Percentiles rank a stretch among this genome's conserved stretches.
phyloP scores from a whole-genome alignment of 1,140 invertebrate genomes.

The Microvelia longipes region DNA sequence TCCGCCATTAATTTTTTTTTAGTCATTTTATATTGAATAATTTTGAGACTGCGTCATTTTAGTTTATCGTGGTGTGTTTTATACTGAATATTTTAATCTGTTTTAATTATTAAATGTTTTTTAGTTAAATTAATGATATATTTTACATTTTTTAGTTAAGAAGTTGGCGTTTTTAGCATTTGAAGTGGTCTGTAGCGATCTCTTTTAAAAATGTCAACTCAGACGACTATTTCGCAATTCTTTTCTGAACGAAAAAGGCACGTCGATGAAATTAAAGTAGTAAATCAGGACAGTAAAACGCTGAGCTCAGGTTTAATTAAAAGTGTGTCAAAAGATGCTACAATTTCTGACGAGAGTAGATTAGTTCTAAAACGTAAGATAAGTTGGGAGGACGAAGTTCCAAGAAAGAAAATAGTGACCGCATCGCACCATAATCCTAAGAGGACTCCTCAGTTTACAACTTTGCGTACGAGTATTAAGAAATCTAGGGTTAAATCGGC shows the following conservation, averaged over 20 bases:
- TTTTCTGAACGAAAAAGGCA: conserved; percentile 14
- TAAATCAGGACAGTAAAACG: conserved; percentile 10
- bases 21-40: too few relatives aligned
- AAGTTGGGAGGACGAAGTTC: background rate
- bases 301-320: conserved; percentile 7
- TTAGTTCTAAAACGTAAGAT: background rate
- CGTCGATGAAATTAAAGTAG: conserved; percentile 5
- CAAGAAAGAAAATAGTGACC: background rate
- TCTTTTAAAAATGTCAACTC: conserved; percentile 14
- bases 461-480: background rate
- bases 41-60: too few relatives aligned
- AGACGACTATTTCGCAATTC: conserved; percentile 15
- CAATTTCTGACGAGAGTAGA: background rate
- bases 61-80: too few relatives aligned
- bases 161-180: too few relatives aligned
- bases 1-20: too few relatives aligned
- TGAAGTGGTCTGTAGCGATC: too few relatives aligned
- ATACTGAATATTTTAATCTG: too few relatives aligned
- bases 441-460: background rate
- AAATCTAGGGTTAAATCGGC: background rate
- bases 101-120: too few relatives aligned
- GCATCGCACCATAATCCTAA: background rate
- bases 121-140: too few relatives aligned
- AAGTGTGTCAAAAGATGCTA: background rate
- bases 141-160: too few relatives aligned